Conservation (phyloP, 1,140 invertebrate genomes). For the Eufriesea mexicana region DNA sequence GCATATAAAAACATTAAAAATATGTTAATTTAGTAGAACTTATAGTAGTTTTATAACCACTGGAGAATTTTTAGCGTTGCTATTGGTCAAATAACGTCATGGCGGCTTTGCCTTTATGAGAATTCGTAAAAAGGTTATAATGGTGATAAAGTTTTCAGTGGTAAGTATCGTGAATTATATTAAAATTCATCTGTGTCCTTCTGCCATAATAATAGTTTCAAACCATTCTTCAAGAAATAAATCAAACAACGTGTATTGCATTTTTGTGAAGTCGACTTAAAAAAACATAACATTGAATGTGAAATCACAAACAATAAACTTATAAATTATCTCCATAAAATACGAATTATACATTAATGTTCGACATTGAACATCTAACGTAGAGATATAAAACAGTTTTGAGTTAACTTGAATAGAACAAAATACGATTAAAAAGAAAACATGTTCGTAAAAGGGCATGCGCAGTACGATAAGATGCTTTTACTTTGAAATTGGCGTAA, state of each 20-base stretch:
- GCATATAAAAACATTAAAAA: not conserved
- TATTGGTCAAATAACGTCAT: conserved; percentile 7
- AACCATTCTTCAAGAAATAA: not conserved
- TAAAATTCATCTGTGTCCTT: not conserved
- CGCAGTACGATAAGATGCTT: not conserved
- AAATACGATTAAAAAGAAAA: not conserved
- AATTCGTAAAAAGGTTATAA: conserved; percentile 21
- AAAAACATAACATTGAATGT: not conserved
- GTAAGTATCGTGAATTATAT: not conserved
- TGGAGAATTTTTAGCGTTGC: conserved; percentile 16
- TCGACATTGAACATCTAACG: not conserved
- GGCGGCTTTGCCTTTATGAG: not conserved
- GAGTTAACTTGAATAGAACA: not conserved
- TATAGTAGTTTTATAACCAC: not conserved
- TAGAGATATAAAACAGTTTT: not conserved
- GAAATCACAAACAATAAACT: not conserved
- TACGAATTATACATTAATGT: not conserved
- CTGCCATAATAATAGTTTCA: not conserved
- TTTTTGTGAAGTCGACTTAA: not conserved
- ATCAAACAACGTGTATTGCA: too few relatives aligned
- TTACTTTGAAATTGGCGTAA: not conserved
- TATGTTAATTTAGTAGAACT: not conserved
- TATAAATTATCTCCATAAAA: not conserved
- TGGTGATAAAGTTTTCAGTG: not conserved
- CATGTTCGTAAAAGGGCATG: conserved; percentile 16